Evolutionary conservation across 2,888 invertebrate species (phyloP).

Genomic region (Coremacera marginata): DNA sequence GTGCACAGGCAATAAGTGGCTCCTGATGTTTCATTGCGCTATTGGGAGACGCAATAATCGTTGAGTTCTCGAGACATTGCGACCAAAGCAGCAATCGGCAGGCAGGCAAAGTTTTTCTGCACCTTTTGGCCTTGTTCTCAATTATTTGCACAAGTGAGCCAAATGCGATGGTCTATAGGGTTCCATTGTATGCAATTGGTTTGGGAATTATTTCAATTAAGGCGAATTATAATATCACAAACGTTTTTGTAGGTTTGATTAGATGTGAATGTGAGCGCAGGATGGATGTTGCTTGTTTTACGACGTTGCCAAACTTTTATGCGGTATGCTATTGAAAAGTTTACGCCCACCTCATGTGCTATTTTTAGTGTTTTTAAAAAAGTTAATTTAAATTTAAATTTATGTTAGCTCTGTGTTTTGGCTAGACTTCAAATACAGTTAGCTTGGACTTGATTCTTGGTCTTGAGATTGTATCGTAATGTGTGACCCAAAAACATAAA

Average conservation of each 20-base stretch:
- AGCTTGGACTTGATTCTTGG: neutral
- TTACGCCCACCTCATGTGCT: neutral
- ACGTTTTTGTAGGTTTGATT: slow-evolving; percentile 27
- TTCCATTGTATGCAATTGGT: slow-evolving; percentile 54
- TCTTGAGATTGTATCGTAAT: no score
- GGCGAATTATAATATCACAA: slow-evolving; percentile 62
- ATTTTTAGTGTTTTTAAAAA: neutral
- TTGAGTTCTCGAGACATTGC: slow-evolving; percentile 47
- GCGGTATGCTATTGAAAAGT: neutral
- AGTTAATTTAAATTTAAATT: slow-evolving; percentile 13
- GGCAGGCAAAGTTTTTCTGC: slow-evolving; percentile 42
- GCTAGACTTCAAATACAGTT: neutral
- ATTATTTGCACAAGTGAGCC: slow-evolving; percentile 13
- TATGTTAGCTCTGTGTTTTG: neutral
- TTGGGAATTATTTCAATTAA: slow-evolving; percentile 66
- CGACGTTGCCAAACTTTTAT: neutral
- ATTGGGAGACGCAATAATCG: slow-evolving; percentile 52
- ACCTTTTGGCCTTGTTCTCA: slow-evolving; percentile 34
- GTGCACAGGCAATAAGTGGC: slow-evolving; percentile 36
- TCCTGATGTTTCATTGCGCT: slow-evolving; percentile 62
- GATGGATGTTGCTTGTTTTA: neutral
- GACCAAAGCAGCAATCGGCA: neutral
- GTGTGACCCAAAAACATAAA: no score
- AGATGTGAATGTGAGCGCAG: neutral
- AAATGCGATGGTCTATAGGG: neutral